Percentiles rank a stretch among this genome's conserved stretches.
These are phyloP conservation scores for Apis florea DNA, from an alignment of 1,140 invertebrate species.

Conservation along the genomic window DNA sequence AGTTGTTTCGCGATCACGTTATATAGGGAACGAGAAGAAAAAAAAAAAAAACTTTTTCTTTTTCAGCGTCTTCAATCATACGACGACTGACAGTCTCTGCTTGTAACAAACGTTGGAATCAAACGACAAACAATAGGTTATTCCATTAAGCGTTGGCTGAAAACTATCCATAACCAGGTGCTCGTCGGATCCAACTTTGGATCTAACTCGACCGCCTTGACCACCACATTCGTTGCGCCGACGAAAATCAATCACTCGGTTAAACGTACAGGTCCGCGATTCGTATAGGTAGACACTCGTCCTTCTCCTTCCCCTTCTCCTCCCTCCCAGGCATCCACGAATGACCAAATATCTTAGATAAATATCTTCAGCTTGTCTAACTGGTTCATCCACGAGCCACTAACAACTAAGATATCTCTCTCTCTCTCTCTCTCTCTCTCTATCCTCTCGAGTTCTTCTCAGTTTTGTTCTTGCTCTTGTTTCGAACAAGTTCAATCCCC, in stretches of 20 bases:
- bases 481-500: constrained; percentile 2
- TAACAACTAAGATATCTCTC: constrained; percentile 26
- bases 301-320: background rate
- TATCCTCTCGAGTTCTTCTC: background rate
- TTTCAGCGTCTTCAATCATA: constrained; percentile 1
- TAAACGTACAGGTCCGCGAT: constrained; percentile 47
- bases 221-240: constrained; percentile 56
- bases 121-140: constrained; percentile 35
- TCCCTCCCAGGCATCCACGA: background rate
- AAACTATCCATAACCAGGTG: constrained; percentile 31
- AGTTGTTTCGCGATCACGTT: background rate
- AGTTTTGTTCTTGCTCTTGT: background rate
- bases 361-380: constrained; percentile 57
- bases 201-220: constrained; percentile 15
- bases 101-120: background rate
- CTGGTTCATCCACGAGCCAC: constrained; percentile 47
- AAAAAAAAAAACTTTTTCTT: background rate
- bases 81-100: constrained; percentile 2
- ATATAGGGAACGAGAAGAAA: background rate
- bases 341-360: constrained; percentile 43
- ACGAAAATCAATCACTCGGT: constrained; percentile 63
- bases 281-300: constrained; percentile 25
- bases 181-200: constrained; percentile 6
- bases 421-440: background rate
- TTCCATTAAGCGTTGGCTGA: constrained; percentile 22